A percentile compares a stretch with the other conserved stretches of the same genome.
Evolutionary conservation across 2,797 vertebrate genomes (phyloP).

Genomic region (Gymnoscopelus braueri): DNA sequence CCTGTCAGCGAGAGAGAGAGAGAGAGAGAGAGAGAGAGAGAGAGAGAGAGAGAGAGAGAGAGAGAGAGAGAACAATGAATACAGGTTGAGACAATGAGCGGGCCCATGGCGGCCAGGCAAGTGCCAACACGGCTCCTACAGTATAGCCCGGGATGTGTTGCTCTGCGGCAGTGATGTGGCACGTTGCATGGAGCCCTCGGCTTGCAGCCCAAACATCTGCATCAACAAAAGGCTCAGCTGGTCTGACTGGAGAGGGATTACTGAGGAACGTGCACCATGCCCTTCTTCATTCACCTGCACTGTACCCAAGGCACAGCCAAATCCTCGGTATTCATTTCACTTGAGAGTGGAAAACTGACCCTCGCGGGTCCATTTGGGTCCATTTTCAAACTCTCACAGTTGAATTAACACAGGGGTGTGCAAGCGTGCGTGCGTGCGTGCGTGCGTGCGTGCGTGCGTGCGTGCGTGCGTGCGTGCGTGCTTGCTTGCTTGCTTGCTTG

Average conservation of each 20-base stretch:
- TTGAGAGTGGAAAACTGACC: too few species aligned
- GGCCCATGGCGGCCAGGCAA: constrained; percentile 87
- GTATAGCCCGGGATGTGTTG: constrained; percentile 39
- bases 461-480: constrained; percentile 2
- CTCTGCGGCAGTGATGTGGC: constrained; percentile 75
- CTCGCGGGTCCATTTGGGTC: too few species aligned
- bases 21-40: constrained; percentile 18
- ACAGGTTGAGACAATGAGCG: constrained; percentile 98
- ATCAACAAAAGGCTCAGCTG: constrained; percentile 91
- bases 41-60: constrained; percentile 3
- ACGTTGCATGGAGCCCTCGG: constrained; percentile 79
- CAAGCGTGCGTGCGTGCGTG: too few species aligned
- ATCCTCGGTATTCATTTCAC: too few species aligned
- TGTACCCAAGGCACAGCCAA: background rate
- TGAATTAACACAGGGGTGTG: too few species aligned
- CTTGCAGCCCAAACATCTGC: constrained; percentile 95
- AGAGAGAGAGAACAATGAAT: constrained; percentile 88
- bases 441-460: too few species aligned
- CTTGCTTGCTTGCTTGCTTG: constrained; percentile 24
- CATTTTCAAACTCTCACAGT: too few species aligned
- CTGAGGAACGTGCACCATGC: constrained; percentile 75
- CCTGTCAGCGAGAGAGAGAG: constrained; percentile 87
- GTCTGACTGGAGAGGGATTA: constrained; percentile 84
- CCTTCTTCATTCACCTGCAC: constrained; percentile 53
- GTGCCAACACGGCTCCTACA: constrained; percentile 89